Conservation (phyloP, 2,888 invertebrate genomes). For the Galeruca laticollis region DNA sequence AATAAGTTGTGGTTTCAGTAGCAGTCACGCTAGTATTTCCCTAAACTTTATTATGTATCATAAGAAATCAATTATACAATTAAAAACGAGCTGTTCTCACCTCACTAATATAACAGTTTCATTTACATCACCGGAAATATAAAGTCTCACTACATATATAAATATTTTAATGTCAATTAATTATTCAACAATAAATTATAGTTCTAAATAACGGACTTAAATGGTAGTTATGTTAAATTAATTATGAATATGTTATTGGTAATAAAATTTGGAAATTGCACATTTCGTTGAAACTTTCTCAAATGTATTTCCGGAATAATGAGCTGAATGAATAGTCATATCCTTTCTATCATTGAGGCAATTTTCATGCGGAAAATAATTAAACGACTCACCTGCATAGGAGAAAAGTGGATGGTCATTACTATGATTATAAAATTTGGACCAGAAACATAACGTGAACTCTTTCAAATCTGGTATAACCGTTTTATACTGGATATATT, state of each 20-base stretch:
- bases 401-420: slow-evolving; percentile 87
- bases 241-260: neutral
- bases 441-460: slow-evolving; percentile 87
- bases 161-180: neutral
- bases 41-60: too few relatives aligned
- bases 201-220: neutral
- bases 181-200: neutral
- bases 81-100: too few relatives aligned
- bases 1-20: too few relatives aligned
- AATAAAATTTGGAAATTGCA: neutral
- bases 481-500: slow-evolving; percentile 81
- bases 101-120: too few relatives aligned
- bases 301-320: neutral
- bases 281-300: neutral
- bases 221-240: neutral
- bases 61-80: too few relatives aligned
- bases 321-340: neutral
- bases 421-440: slow-evolving; percentile 84
- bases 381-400: slow-evolving; percentile 77
- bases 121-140: neutral
- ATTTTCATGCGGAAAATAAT: neutral
- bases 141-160: neutral
- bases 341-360: neutral
- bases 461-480: slow-evolving; percentile 82
- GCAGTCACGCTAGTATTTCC: too few relatives aligned